Conservation (phyloP, 2,113 vertebrate species). For the Chaenocephalus aceratus region DNA sequence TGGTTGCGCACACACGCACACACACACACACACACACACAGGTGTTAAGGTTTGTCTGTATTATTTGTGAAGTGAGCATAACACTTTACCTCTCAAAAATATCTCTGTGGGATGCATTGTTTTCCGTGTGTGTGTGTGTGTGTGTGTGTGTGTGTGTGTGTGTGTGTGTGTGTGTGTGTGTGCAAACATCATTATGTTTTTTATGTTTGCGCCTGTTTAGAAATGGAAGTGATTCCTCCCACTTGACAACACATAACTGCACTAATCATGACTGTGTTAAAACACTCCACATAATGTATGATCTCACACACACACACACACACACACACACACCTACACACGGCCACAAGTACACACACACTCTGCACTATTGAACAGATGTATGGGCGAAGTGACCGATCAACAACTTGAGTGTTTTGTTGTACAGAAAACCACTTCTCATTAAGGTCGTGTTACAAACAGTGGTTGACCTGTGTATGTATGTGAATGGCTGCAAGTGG, state of each 20-base stretch:
- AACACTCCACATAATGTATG: conserved; percentile 73
- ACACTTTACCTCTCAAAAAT: conserved; percentile 61
- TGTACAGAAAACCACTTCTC: conserved; percentile 55
- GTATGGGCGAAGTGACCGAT: conserved; percentile 55
- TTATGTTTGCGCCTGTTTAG: conserved; percentile 58
- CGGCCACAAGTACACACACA: conserved; percentile 26
- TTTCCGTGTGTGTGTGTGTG: conserved; percentile 26
- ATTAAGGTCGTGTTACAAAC: conserved; percentile 74
- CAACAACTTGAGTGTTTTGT: conserved; percentile 71
- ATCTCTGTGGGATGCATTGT: conserved; percentile 64
- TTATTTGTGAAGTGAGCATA: conserved; percentile 64
- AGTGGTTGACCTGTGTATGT: conserved; percentile 66
- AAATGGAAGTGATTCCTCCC: conserved; percentile 80
- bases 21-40: not conserved
- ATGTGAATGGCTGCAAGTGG: conserved; percentile 36
- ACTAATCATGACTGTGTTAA: conserved; percentile 72
- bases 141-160: conserved; percentile 21
- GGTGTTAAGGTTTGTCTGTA: not conserved
- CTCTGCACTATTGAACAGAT: conserved; percentile 34
- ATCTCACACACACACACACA: conserved; percentile 46
- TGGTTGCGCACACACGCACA: conserved; percentile 1
- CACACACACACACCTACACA: conserved; percentile 52
- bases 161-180: conserved; percentile 33
- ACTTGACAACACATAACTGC: conserved; percentile 78
- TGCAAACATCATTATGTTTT: conserved; percentile 51